Evolutionary conservation across 2,113 vertebrate species (phyloP).

Genomic region (Myanophis thanlyinensis): DNA sequence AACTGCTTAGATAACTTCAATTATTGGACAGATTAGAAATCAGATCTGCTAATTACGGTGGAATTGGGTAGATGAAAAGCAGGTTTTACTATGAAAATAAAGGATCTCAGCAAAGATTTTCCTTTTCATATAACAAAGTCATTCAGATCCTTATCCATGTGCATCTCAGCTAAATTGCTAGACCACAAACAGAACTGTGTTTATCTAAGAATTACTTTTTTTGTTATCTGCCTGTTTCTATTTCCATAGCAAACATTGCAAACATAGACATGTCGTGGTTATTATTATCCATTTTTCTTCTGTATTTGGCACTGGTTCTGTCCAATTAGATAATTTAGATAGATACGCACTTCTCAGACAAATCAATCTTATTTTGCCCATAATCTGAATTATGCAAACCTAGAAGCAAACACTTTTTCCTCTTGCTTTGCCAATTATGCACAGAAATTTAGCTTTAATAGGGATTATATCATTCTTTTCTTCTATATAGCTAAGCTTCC

Average conservation of each 20-base stretch:
- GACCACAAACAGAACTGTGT: background rate
- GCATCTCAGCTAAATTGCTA: background rate
- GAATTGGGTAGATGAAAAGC: background rate
- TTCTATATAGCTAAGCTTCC: background rate
- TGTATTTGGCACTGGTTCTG: background rate
- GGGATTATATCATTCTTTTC: background rate
- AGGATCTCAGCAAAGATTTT: background rate
- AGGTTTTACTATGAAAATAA: background rate
- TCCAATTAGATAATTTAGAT: background rate
- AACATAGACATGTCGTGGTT: background rate
- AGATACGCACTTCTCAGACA: background rate
- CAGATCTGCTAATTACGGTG: background rate
- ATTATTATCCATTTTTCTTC: background rate
- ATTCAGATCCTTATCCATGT: background rate
- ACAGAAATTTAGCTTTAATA: background rate
- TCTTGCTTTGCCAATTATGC: background rate
- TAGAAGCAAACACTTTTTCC: background rate
- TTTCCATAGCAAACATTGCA: background rate
- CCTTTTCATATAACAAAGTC: background rate
- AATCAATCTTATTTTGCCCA: background rate
- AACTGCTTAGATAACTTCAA: background rate
- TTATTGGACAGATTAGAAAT: background rate
- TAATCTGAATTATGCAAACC: background rate
- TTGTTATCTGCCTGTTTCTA: background rate
- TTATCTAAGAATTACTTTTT: background rate